Conservation (phyloP, 53 echinoderm and acorn worm species). For the Hippasteria phrygiana region DNA sequence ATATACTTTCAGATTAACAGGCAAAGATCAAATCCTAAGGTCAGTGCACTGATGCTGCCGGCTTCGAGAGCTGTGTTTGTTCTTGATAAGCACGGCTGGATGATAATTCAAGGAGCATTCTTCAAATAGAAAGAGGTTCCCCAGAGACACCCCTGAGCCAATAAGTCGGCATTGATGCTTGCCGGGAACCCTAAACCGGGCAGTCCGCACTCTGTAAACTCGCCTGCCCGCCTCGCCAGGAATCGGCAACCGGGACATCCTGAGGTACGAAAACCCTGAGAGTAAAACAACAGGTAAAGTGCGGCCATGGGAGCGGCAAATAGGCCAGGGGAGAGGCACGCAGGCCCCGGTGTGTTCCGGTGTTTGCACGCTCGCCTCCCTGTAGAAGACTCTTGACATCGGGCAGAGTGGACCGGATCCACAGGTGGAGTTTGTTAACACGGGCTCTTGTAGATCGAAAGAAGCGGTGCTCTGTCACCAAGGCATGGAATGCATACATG, state of each 20-base stretch:
- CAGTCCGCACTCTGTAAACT: not conserved
- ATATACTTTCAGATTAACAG: not conserved
- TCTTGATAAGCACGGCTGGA: not conserved
- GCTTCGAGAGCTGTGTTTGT: not conserved
- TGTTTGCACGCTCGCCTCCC: not conserved
- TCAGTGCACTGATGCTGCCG: not conserved
- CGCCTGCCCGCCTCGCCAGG: not conserved
- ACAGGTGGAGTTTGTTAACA: not conserved
- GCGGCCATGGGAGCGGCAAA: not conserved
- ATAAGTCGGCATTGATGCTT: not conserved
- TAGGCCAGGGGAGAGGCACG: not conserved
- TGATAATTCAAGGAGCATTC: not conserved
- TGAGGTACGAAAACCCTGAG: not conserved
- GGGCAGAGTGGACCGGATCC: not conserved
- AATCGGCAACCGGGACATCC: not conserved
- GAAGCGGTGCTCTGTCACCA: not conserved
- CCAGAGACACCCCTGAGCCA: not conserved
- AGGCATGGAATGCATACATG: no score
- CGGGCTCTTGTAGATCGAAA: not conserved
- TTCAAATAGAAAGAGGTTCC: not conserved
- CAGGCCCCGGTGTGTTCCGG: not conserved
- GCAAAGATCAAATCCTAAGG: not conserved
- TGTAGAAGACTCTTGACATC: not conserved
- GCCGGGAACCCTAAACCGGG: not conserved
- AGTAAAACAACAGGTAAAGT: not conserved